Base-by-base conservation (phyloP, 92 coral and sea anemone genomes). In the Blastomussa wellsi region DNA sequence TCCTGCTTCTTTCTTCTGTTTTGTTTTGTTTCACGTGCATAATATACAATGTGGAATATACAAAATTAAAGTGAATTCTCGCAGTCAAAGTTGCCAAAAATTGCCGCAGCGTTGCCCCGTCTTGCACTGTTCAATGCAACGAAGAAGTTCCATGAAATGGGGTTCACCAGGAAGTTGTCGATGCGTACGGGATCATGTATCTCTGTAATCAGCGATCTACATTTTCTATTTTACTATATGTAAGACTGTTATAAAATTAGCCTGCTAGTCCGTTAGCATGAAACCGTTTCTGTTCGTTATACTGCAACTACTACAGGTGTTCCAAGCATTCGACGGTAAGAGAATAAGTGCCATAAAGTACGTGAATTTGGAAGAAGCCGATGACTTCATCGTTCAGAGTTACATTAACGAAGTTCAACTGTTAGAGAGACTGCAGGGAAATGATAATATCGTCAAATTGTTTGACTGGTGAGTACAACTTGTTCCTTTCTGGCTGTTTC, bases 401-500 rank as follows among this genome's bases (percentile, higher is more conserved):
- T 95, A 97, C 83, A 87, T 97, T 81, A 97, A 97, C 81, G 99
- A 97, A 86, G 95, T 97, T 28, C 82, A 91, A 2, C 80, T 97
- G 86, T 84, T 97, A 39, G 95, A 97, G 36, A 91, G 92, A 82
- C 90, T 96, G 26, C 99, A 96, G 75, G 99, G 99, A n/a, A 93
- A 95, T 75, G 99, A 96, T 62, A 89, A 93, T 75, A 93, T 96
- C 60, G 91, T 96, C 35, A 94, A 86, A 72, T 80, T 96, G 26
- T 96, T 78, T 90, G 97, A 96, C 87, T 96, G 99, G 99, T 96
- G 79, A 92, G 99, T 83, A 33, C n/a, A n/a, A n/a, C n/a, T n/a
- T 44, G 8, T 28, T 48, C 22, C 12, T 12, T 36, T 72, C 1
- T n/a, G n/a, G n/a, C n/a, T n/a, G n/a, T n/a, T n/a, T n/a, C n/a